A percentile compares a stretch with the other conserved stretches of the same genome.
Evolutionary conservation across 2,113 vertebrate genomes (phyloP).

Genomic region (Phyllostomus discolor): DNA sequence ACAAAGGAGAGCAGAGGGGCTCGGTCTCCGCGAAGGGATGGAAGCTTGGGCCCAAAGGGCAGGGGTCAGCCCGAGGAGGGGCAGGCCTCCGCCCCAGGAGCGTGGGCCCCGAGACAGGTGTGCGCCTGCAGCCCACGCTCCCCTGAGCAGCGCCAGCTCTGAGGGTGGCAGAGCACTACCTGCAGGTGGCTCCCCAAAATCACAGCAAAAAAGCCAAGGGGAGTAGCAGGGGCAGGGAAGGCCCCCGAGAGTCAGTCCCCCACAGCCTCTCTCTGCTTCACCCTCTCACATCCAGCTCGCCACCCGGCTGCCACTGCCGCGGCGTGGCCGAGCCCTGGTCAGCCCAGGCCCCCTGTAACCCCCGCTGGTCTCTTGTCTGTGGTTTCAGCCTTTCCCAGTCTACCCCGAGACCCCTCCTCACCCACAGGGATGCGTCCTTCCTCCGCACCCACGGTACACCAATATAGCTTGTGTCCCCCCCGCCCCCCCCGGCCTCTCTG

Average conservation of each 20-base stretch:
- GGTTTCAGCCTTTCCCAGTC: not conserved
- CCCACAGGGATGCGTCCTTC: not conserved
- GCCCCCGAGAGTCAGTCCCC: not conserved
- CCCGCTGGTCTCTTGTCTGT: not conserved
- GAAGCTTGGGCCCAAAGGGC: not conserved
- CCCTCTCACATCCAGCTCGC: not conserved
- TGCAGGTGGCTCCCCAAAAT: not conserved
- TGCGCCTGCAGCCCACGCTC: rapidly evolving
- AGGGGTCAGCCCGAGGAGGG: not conserved
- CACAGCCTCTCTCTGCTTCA: not conserved
- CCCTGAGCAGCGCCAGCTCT: not conserved
- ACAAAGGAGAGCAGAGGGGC: not conserved
- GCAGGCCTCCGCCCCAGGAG: too few species aligned
- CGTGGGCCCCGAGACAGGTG: not conserved
- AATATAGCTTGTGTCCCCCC: rapidly evolving
- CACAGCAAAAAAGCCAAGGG: not conserved
- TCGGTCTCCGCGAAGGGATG: not conserved
- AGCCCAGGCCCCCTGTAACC: too few species aligned
- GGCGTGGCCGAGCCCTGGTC: not conserved
- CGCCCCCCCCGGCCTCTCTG: not conserved
- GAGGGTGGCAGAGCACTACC: rapidly evolving
- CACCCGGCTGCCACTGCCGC: rapidly evolving
- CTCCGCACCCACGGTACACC: rapidly evolving
- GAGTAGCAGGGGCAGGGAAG: not conserved
- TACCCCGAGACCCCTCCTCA: not conserved